Evolutionary conservation across 1,140 invertebrate species (phyloP).

Genomic region (Probaryconus sp.): DNA sequence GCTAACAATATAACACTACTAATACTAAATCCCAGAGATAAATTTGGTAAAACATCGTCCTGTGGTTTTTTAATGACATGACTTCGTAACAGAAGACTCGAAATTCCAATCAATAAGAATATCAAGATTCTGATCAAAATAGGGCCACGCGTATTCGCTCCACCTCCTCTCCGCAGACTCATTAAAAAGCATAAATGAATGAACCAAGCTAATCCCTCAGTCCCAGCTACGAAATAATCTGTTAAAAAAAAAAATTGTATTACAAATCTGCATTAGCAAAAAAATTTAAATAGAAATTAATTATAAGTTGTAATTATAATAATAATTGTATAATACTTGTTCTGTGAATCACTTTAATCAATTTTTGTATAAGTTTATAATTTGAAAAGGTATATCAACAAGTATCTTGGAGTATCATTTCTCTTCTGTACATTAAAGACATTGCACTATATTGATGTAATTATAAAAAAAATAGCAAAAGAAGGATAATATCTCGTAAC

Average conservation of each 20-base stretch:
- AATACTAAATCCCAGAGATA: constrained; percentile 74
- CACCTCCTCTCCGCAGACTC: constrained; percentile 82
- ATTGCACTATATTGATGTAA: too few relatives aligned
- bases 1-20: constrained; percentile 70
- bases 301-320: too few relatives aligned
- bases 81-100: constrained; percentile 63
- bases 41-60: constrained; percentile 67
- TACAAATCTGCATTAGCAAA: too few relatives aligned
- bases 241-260: not conserved
- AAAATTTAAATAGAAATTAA: not conserved
- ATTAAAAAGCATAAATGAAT: constrained; percentile 87
- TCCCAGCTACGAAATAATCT: constrained; percentile 83
- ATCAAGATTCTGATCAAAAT: constrained; percentile 79
- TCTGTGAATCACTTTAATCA: too few relatives aligned
- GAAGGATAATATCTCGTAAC: too few relatives aligned
- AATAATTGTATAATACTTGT: too few relatives aligned
- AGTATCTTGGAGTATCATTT: too few relatives aligned
- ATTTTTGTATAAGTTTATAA: too few relatives aligned
- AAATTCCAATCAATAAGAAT: constrained; percentile 69
- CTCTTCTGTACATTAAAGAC: too few relatives aligned
- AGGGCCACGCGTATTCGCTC: constrained; percentile 85
- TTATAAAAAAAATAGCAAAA: too few relatives aligned
- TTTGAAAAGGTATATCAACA: too few relatives aligned
- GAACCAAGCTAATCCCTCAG: constrained; percentile 86
- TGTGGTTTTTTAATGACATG: constrained; percentile 62